These are phyloP conservation scores for Murina feae DNA, from an alignment of 2,113 vertebrate species.

Conservation along the genomic window DNA sequence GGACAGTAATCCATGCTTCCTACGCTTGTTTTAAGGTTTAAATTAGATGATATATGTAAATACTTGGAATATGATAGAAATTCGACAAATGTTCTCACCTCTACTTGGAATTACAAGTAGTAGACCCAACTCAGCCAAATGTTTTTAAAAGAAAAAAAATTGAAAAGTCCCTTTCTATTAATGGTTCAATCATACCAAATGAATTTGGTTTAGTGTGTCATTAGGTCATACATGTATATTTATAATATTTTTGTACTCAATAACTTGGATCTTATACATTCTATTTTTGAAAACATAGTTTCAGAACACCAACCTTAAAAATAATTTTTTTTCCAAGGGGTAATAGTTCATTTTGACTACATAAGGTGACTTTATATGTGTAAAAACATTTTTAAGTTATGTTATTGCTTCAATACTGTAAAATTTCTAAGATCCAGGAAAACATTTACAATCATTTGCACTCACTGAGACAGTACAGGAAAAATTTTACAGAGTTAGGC, in stretches of 20 bases:
- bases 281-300: not conserved
- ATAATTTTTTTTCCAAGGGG: not conserved
- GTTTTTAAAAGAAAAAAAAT: not conserved
- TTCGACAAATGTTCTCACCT: not conserved
- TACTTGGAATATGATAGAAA: not conserved
- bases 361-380: not conserved
- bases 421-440: not conserved
- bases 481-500: not conserved
- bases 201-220: not conserved
- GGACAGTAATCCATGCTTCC: not conserved
- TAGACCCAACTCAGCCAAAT: not conserved
- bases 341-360: not conserved
- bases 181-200: not conserved
- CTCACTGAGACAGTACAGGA: not conserved
- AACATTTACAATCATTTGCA: not conserved
- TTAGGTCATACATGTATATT: not conserved
- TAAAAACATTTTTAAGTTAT: slow-evolving; percentile 10
- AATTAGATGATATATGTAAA: not conserved
- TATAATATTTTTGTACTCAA: not conserved
- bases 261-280: not conserved
- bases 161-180: not conserved
- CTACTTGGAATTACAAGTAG: not conserved
- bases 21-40: not conserved
- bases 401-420: not conserved
- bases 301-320: slow-evolving; percentile 1